Conservation (phyloP, 64 coral and sea anemone species). For the Anthopleura sola region DNA sequence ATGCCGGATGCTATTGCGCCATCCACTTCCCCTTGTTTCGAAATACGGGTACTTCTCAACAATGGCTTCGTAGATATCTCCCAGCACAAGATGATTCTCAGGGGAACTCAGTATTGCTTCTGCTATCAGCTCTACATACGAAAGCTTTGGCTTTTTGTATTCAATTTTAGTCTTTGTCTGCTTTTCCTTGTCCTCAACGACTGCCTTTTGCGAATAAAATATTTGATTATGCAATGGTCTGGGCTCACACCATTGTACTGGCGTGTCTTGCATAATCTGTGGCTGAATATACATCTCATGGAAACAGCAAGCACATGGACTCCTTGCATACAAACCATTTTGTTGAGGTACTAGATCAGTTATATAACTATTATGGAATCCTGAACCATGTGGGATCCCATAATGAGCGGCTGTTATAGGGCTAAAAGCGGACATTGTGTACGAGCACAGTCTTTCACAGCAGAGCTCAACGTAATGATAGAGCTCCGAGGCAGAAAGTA, state of each 20-base stretch:
- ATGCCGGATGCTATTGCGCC: constrained; percentile 60
- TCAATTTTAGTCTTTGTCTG: background rate
- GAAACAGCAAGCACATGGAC: background rate
- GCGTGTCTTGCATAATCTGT: background rate
- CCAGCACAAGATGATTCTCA: constrained; percentile 41
- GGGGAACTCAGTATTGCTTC: constrained; percentile 42
- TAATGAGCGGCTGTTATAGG: background rate
- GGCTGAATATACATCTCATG: background rate
- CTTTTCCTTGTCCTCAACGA: background rate
- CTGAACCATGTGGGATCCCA: background rate
- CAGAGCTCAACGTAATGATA: background rate
- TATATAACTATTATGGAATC: background rate
- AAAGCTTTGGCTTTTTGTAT: constrained; percentile 33
- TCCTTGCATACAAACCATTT: background rate
- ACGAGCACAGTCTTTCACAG: background rate
- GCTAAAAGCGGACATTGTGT: background rate
- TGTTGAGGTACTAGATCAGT: background rate
- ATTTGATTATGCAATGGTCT: background rate
- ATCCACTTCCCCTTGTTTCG: constrained; percentile 37
- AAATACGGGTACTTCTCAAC: constrained; percentile 42
- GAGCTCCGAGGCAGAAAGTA: background rate
- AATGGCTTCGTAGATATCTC: constrained; percentile 54
- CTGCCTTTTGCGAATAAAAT: background rate
- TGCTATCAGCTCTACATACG: constrained; percentile 39
- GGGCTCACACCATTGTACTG: background rate